A percentile compares a stretch with the other conserved stretches of the same genome.
Evolutionary conservation across 2,888 invertebrate species (phyloP).

Genomic region (Archaeoteleia sp.): DNA sequence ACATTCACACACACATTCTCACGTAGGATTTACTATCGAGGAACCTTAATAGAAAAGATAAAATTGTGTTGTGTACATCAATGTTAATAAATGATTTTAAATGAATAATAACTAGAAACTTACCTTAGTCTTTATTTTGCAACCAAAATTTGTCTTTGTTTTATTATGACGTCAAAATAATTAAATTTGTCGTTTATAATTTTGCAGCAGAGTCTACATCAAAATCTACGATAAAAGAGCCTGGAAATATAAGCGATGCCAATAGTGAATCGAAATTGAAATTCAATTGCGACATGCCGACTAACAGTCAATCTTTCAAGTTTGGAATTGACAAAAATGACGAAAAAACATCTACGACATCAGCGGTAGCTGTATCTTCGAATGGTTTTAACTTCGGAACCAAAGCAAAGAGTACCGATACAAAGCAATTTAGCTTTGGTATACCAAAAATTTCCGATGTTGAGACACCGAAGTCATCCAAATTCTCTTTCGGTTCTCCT

Average conservation of each 20-base stretch:
- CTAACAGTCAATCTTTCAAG: constrained; percentile 66
- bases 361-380: constrained; percentile 46
- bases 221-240: background rate
- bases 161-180: too few species aligned
- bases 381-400: constrained; percentile 73
- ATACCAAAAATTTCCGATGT: constrained; percentile 48
- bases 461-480: constrained; percentile 29
- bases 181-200: too few species aligned
- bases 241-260: constrained; percentile 28
- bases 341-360: constrained; percentile 49
- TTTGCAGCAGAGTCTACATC: too few species aligned
- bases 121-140: too few species aligned
- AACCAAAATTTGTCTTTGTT: too few species aligned
- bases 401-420: constrained; percentile 41
- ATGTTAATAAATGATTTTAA: too few species aligned
- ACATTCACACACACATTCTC: too few species aligned
- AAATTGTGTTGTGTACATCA: too few species aligned
- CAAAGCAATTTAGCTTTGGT: constrained; percentile 64
- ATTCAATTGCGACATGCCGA: constrained; percentile 65
- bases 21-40: too few species aligned
- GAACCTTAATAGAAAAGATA: too few species aligned
- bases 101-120: too few species aligned
- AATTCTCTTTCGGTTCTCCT: constrained; percentile 47
- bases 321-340: constrained; percentile 76
- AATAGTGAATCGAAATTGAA: constrained; percentile 51